Evolutionary conservation across 2,888 invertebrate species (phyloP).

Genomic region (Girardia tigrina): DNA sequence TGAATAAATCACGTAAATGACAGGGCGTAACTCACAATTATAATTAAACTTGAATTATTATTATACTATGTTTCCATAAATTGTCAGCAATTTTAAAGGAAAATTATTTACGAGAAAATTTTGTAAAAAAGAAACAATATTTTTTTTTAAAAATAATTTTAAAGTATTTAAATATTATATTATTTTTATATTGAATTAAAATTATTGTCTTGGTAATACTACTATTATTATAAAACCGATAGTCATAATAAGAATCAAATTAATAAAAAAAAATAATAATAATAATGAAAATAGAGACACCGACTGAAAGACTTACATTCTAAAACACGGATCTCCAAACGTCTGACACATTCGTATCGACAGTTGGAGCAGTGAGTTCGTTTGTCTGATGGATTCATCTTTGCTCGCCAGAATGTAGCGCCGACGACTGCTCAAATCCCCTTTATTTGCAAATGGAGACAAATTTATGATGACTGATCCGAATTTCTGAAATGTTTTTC

Average conservation of each 20-base stretch:
- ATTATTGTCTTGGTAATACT: too few relatives aligned
- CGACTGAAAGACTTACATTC: neutral
- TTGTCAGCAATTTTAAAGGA: too few relatives aligned
- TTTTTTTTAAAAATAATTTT: too few relatives aligned
- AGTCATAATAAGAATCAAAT: neutral
- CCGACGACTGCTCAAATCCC: neutral
- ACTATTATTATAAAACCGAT: neutral
- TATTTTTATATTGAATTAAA: too few relatives aligned
- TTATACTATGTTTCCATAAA: too few relatives aligned
- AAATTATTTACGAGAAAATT: too few relatives aligned
- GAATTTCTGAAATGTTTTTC: neutral
- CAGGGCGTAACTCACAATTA: too few relatives aligned
- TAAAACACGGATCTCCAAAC: constrained; percentile 7
- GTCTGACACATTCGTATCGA: neutral
- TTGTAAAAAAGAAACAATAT: too few relatives aligned
- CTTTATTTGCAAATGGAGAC: neutral
- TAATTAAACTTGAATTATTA: too few relatives aligned
- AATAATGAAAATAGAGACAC: neutral
- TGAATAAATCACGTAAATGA: too few relatives aligned
- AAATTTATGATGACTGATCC: neutral
- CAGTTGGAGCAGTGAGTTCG: neutral
- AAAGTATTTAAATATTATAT: too few relatives aligned
- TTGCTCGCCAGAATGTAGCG: constrained; percentile 15
- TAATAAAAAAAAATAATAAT: neutral
- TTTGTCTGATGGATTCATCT: constrained; percentile 10